Percentiles rank a stretch among this genome's conserved stretches.
Evolutionary conservation across 2,113 vertebrate species (phyloP).

Genomic region (Phocoena phocoena): DNA sequence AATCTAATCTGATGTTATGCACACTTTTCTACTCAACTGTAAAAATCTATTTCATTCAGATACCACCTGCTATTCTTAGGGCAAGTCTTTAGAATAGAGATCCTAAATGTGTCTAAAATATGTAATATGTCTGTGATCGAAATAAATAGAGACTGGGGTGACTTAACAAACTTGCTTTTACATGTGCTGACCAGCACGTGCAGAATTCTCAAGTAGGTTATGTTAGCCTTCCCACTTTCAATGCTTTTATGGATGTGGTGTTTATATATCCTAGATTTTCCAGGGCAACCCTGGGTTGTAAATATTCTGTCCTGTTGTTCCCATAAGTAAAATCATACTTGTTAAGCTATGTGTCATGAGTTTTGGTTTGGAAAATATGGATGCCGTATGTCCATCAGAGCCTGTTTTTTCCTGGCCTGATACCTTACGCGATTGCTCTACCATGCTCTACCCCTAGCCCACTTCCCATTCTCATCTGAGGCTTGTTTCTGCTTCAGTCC

Average conservation of each 20-base stretch:
- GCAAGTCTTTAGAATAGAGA: constrained; percentile 55
- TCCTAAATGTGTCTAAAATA: constrained; percentile 58
- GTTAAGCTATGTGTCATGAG: constrained; percentile 50
- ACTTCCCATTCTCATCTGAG: constrained; percentile 48
- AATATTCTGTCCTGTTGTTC: constrained; percentile 64
- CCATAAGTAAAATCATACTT: constrained; percentile 56
- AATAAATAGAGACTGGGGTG: constrained; percentile 58
- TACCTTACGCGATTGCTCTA: background rate
- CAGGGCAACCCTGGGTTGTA: constrained; percentile 38
- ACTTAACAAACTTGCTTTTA: constrained; percentile 54
- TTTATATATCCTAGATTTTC: constrained; percentile 61
- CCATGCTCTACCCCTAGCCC: background rate
- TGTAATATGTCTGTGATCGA: constrained; percentile 37
- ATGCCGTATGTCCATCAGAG: background rate
- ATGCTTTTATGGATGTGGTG: constrained; percentile 45
- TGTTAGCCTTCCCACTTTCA: constrained; percentile 38
- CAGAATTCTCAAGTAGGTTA: constrained; percentile 51
- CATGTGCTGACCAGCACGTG: constrained; percentile 10
- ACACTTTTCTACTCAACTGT: constrained; percentile 33
- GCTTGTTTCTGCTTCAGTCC: constrained; percentile 59
- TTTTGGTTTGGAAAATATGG: constrained; percentile 64
- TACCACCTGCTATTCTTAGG: constrained; percentile 62
- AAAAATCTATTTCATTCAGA: constrained; percentile 63
- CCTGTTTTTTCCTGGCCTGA: constrained; percentile 33
- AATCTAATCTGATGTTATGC: constrained; percentile 6